Percentiles rank a stretch among this genome's conserved stretches.
phyloP scores from a whole-genome alignment of 2,888 invertebrate species.

The Blomia tropicalis region DNA sequence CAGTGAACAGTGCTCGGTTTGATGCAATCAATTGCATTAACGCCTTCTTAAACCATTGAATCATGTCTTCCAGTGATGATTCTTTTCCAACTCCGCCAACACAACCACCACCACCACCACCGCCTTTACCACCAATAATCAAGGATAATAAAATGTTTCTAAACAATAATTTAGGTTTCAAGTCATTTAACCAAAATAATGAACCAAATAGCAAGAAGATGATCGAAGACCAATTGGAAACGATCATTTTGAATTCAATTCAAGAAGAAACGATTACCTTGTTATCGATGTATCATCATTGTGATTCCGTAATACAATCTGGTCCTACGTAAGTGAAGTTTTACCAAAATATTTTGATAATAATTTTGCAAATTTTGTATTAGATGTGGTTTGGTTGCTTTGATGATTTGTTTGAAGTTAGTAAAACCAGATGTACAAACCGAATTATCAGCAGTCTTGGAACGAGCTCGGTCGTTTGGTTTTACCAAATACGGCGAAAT shows the following conservation, averaged over 20 bases:
- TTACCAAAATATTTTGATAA: neutral
- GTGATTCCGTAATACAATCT: slow-evolving; percentile 24
- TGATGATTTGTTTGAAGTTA: slow-evolving; percentile 56
- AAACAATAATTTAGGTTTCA: neutral
- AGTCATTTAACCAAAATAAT: neutral
- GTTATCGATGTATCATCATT: slow-evolving; percentile 18
- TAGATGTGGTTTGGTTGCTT: slow-evolving; percentile 73
- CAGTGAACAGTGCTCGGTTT: too few relatives aligned
- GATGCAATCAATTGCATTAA: too few relatives aligned
- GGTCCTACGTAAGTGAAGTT: slow-evolving; percentile 24
- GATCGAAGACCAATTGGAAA: neutral
- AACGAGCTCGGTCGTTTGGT: slow-evolving; percentile 46
- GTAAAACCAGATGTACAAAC: slow-evolving; percentile 39
- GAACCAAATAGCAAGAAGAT: neutral
- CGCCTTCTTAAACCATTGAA: too few relatives aligned
- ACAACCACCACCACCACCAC: neutral
- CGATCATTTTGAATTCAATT: neutral
- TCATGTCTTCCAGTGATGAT: too few relatives aligned
- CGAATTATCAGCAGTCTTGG: slow-evolving; percentile 43
- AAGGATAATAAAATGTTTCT: neutral
- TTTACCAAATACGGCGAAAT: slow-evolving; percentile 75
- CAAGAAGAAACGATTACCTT: slow-evolving; percentile 38
- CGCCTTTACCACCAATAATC: neutral
- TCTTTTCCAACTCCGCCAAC: too few relatives aligned
- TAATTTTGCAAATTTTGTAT: neutral